Conservation (phyloP, 2,888 invertebrate genomes). For the Anodontia alba region DNA sequence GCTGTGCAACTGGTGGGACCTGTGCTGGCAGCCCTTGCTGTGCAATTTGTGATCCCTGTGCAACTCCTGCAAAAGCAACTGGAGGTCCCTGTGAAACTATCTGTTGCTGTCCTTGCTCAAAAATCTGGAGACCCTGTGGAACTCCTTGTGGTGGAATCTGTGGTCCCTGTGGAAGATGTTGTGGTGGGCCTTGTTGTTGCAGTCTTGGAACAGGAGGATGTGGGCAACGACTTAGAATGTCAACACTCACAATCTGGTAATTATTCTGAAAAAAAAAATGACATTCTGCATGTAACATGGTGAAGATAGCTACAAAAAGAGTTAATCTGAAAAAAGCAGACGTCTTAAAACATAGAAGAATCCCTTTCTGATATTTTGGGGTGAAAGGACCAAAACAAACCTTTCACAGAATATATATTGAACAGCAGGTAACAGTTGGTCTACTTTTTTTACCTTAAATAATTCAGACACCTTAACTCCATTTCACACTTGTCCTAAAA, state of each 20-base stretch:
- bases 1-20: not conserved
- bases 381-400: no score
- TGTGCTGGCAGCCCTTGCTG: not conserved
- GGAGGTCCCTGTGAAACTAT: not conserved
- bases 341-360: no score
- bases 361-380: no score
- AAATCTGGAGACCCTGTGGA: not conserved
- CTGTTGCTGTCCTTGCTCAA: not conserved
- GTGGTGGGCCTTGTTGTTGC: not conserved
- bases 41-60: not conserved
- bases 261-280: conserved; percentile 76
- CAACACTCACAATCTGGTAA: conserved; percentile 69
- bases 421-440: no score
- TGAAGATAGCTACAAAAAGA: no score
- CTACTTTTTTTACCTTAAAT: no score
- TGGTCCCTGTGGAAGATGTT: not conserved
- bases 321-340: no score
- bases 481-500: no score
- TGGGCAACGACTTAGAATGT: conserved; percentile 78
- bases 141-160: not conserved
- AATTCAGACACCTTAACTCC: no score
- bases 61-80: not conserved
- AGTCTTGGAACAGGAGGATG: conserved; percentile 78
- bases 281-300: no score
- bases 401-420: no score